These are phyloP conservation scores for Drosophila suzukii DNA, from an alignment of 1,140 invertebrate species.

Conservation along the genomic window DNA sequence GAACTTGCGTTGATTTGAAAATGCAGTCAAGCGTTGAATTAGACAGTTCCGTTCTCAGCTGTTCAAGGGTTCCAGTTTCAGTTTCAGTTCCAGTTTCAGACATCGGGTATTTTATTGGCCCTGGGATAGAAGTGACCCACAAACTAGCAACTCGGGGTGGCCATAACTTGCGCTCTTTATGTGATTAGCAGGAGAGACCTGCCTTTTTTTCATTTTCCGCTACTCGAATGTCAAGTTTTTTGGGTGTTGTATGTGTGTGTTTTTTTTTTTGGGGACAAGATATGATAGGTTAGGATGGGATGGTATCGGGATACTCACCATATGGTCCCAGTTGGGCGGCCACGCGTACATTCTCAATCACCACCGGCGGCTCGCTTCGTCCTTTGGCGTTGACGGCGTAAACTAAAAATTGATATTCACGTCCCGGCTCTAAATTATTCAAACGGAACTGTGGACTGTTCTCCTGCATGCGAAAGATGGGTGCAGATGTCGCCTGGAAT, in stretches of 20 bases:
- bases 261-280: not conserved
- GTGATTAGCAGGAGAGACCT: conserved; percentile 46
- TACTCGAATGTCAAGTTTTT: conserved; percentile 6
- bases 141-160: conserved; percentile 27
- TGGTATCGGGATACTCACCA: conserved; percentile 68
- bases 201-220: conserved; percentile 25
- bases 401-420: conserved; percentile 88
- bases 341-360: conserved; percentile 87
- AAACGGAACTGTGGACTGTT: conserved; percentile 88
- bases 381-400: conserved; percentile 90
- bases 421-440: conserved; percentile 88
- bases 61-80: conserved; percentile 7
- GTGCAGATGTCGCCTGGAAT: conserved; percentile 84
- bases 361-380: conserved; percentile 87
- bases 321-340: conserved; percentile 84
- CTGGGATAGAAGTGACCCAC: conserved; percentile 57
- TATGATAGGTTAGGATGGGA: not conserved
- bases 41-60: conserved; percentile 62
- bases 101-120: conserved; percentile 58
- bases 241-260: not conserved
- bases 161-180: conserved; percentile 72
- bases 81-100: conserved; percentile 2
- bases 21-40: conserved; percentile 80
- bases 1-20: conserved; percentile 82
- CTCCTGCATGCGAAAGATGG: conserved; percentile 87